Base-by-base conservation (phyloP, 2,888 invertebrate genomes). In the Lasiommata megera region DNA sequence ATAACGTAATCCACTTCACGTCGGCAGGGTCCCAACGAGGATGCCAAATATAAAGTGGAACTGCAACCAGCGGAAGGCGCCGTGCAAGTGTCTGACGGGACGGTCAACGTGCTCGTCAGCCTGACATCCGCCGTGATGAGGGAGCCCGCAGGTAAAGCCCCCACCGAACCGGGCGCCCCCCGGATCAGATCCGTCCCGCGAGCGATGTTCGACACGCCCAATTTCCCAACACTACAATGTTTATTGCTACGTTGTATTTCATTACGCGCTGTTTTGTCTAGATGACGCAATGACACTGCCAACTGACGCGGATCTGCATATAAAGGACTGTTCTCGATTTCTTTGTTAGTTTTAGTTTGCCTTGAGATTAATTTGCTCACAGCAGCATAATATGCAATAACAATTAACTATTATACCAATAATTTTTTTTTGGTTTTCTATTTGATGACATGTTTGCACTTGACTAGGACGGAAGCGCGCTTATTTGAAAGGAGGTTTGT, bases 111-210 rank as follows among this genome's bases (percentile, higher is more conserved):
- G 65, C 94, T 95, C 65, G 96, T 99, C 63, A 96, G 96, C 63
- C 93, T 99, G 63, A 98, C 99, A 51, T 98, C 98, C 64, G 98
- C 98, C 46, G 92, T 98, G 54, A 95, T 98, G 94, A 94, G 98
- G 62, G 98, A 98, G 83, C 93, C 95, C 83, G 70, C 81, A 66
- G 93, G 93, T 93, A 74, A 88, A 81, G 67, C 50, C 8, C 37
- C 53, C 28, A 40, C 17, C 48, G 28, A 44, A 6, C 55, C 43
- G 18, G 67, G 44, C 6, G 34, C 46, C 23, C 46, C 16, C 48
- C 56, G 23, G 23, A 23, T 23, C 54, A 0, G 18, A 23, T n/a
- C 43, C 43, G 12, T 8, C 28, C 44, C 44, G 8, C 28, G 28
- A 44, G 28, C 46, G 58, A 54, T 46, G 57, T 31, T 38, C 60